These are phyloP conservation scores for Labroides dimidiatus DNA, from an alignment of 2,797 vertebrate species.

Conservation along the genomic window DNA sequence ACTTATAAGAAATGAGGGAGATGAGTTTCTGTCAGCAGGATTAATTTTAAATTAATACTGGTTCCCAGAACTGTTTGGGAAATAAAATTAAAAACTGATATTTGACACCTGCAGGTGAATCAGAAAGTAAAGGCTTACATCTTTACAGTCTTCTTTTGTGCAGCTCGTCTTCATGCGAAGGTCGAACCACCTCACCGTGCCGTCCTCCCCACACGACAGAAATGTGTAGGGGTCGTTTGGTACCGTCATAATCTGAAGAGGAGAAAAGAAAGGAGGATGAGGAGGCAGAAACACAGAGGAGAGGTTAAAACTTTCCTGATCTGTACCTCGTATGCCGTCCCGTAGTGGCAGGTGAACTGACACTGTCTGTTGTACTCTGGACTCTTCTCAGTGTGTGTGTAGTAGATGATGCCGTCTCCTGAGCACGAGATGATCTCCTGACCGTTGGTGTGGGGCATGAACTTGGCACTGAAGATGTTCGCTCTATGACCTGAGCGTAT, in stretches of 20 bases:
- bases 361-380: conserved; percentile 94
- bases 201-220: conserved; percentile 97
- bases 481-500: conserved; percentile 97
- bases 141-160: conserved; percentile 99
- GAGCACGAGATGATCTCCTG: conserved; percentile 98
- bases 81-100: too few species aligned
- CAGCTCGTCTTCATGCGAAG: conserved; percentile 97
- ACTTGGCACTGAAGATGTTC: conserved; percentile 99
- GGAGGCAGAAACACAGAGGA: background rate
- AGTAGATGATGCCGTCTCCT: conserved; percentile 97
- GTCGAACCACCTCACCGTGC: conserved; percentile 98
- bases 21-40: background rate
- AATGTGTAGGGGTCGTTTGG: conserved; percentile 98
- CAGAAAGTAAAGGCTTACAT: conserved; percentile 84
- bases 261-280: background rate
- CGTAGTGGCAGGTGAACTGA: conserved; percentile 98
- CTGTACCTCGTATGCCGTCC: conserved; percentile 97
- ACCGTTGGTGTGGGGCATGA: conserved; percentile 96
- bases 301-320: background rate
- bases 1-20: background rate
- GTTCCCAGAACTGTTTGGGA: background rate
- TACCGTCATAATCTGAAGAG: conserved; percentile 94
- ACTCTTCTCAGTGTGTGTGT: conserved; percentile 95
- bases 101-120: background rate
- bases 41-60: background rate